Conservation (phyloP, 2,113 vertebrate genomes). For the Apeltes quadracus region DNA sequence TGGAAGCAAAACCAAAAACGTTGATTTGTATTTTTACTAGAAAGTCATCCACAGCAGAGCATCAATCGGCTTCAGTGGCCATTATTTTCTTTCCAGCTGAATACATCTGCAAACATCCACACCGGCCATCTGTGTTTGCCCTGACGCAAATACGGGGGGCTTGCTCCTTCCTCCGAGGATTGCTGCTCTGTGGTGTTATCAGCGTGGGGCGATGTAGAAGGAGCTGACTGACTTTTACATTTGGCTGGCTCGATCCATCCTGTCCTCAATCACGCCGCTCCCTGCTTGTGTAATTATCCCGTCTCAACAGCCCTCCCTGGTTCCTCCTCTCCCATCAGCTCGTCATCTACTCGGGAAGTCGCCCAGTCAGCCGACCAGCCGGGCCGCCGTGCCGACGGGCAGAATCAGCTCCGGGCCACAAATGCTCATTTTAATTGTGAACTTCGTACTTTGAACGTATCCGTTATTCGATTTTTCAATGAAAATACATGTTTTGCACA, state of each 20-base stretch:
- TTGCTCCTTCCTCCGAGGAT: constrained; percentile 13
- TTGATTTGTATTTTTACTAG: neutral
- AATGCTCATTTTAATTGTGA: neutral
- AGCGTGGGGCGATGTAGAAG: constrained; percentile 21
- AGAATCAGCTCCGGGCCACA: constrained; percentile 5
- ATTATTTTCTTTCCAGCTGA: neutral
- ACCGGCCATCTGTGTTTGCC: neutral
- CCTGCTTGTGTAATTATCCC: constrained; percentile 44
- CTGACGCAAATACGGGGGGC: constrained; percentile 6
- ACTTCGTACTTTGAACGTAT: neutral
- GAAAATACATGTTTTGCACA: neutral
- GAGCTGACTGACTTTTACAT: constrained; percentile 45
- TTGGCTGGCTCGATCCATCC: constrained; percentile 30
- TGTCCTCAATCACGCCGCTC: constrained; percentile 32
- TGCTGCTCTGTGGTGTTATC: neutral
- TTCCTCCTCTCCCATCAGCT: constrained; percentile 33
- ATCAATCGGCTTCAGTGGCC: neutral
- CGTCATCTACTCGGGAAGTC: constrained; percentile 25
- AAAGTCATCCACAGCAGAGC: neutral
- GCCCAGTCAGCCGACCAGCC: constrained; percentile 7
- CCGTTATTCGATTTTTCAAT: neutral
- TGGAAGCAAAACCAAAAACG: neutral
- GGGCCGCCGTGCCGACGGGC: neutral
- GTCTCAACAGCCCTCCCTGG: constrained; percentile 18
- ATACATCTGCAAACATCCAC: neutral